phyloP scores from a whole-genome alignment of 2,113 vertebrate genomes.

The Oplegnathus fasciatus region DNA sequence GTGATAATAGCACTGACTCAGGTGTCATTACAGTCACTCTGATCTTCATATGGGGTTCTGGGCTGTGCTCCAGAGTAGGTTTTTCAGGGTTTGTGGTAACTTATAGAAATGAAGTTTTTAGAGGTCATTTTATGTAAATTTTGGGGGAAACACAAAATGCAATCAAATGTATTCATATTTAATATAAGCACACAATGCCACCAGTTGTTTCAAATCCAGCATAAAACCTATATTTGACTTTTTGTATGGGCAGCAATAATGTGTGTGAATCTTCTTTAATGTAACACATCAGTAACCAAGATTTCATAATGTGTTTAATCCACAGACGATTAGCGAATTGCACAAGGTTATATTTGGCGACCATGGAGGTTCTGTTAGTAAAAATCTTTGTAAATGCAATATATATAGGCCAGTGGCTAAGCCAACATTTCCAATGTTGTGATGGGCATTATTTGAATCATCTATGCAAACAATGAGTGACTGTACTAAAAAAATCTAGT shows the following conservation, averaged over 20 bases:
- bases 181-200: background rate
- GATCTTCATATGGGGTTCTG: slow-evolving; percentile 25
- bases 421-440: background rate
- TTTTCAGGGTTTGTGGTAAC: background rate
- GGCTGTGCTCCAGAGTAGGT: slow-evolving; percentile 6
- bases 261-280: background rate
- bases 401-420: too few relatives aligned
- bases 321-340: background rate
- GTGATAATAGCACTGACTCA: slow-evolving; percentile 38
- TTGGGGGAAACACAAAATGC: background rate
- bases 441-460: background rate
- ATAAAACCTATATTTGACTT: background rate
- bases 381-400: background rate
- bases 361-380: background rate
- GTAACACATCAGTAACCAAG: background rate
- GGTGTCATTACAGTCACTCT: slow-evolving; percentile 39
- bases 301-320: background rate
- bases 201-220: background rate
- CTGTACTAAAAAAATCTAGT: too few relatives aligned
- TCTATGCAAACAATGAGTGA: too few relatives aligned
- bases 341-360: background rate
- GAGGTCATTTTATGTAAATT: background rate
- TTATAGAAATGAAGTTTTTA: background rate
- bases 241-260: background rate
- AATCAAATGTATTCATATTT: background rate